Conservation (phyloP, 1,140 invertebrate species). For the Nylanderia fulva region DNA sequence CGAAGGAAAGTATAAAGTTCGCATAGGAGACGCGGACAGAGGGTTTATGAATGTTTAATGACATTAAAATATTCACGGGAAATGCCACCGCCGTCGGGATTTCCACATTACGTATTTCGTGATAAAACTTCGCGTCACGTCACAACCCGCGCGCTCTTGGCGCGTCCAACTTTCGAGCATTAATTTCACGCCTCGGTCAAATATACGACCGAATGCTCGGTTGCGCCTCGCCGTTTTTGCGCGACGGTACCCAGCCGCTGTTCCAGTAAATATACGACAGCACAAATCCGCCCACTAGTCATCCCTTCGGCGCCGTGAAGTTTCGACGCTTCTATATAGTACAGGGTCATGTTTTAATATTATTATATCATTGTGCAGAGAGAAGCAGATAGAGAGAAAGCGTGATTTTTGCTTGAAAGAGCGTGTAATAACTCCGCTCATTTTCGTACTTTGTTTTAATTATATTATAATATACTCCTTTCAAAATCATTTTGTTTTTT, state of each 20-base stretch:
- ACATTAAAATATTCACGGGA: conserved; percentile 73
- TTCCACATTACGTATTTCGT: conserved; percentile 68
- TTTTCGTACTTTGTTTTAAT: not conserved
- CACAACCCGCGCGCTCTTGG: conserved; percentile 42
- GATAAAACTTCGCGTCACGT: conserved; percentile 65
- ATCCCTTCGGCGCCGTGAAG: conserved; percentile 36
- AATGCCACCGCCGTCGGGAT: conserved; percentile 24
- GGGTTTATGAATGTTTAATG: conserved; percentile 73
- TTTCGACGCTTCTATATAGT: conserved; percentile 25
- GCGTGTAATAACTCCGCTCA: not conserved
- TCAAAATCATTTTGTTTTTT: too few relatives aligned
- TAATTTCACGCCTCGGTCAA: conserved; percentile 57
- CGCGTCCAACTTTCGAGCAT: conserved; percentile 53
- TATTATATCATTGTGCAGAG: not conserved
- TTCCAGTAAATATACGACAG: conserved; percentile 44
- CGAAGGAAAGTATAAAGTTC: conserved; percentile 37
- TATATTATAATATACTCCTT: not conserved
- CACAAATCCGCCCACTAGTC: conserved; percentile 44
- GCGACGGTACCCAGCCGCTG: not conserved
- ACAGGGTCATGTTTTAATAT: not conserved
- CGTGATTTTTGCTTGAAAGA: not conserved
- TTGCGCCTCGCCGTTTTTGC: conserved; percentile 33
- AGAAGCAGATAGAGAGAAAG: too few relatives aligned
- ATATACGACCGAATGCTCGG: conserved; percentile 43
- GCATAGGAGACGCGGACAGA: conserved; percentile 21